phyloP scores from a whole-genome alignment of 2,888 invertebrate genomes.

The Tinea semifulvella region DNA sequence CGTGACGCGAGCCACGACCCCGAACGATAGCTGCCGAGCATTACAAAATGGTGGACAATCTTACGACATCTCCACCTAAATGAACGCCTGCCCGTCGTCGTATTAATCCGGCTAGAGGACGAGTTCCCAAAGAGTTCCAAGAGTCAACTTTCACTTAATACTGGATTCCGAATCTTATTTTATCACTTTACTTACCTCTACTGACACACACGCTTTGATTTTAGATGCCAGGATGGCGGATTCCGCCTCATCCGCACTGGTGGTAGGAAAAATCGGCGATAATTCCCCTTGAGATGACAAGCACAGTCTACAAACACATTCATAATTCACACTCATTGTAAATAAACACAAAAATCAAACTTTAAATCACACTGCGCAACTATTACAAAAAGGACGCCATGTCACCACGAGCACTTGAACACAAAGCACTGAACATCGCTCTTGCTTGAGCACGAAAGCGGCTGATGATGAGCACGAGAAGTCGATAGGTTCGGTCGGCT shows the following conservation, averaged over 20 bases:
- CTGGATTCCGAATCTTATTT: conserved; percentile 41
- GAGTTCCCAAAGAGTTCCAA: conserved; percentile 59
- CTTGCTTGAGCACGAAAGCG: conserved; percentile 63
- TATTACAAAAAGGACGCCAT: conserved; percentile 58
- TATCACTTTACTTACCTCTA: conserved; percentile 67
- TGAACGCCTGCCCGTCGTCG: conserved; percentile 60
- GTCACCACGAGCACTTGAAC: conserved; percentile 65
- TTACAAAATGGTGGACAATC: conserved; percentile 69
- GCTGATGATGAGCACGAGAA: conserved; percentile 68
- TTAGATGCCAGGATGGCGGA: conserved; percentile 67
- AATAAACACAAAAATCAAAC: conserved; percentile 50
- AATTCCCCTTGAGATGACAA: conserved; percentile 68
- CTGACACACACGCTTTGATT: conserved; percentile 71
- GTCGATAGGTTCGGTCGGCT: conserved; percentile 62
- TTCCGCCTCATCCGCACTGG: conserved; percentile 63
- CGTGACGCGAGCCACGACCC: conserved; percentile 48
- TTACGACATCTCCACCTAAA: conserved; percentile 68
- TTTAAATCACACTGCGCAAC: conserved; percentile 28
- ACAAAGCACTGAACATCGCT: conserved; percentile 65
- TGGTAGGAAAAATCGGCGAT: conserved; percentile 68
- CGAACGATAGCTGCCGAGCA: conserved; percentile 62
- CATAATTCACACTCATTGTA: conserved; percentile 65
- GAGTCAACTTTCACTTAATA: conserved; percentile 64
- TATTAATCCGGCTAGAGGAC: conserved; percentile 61
- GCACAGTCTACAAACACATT: conserved; percentile 71